Evolutionary conservation across 2,113 vertebrate species (phyloP).

Genomic region (Meriones unguiculatus): DNA sequence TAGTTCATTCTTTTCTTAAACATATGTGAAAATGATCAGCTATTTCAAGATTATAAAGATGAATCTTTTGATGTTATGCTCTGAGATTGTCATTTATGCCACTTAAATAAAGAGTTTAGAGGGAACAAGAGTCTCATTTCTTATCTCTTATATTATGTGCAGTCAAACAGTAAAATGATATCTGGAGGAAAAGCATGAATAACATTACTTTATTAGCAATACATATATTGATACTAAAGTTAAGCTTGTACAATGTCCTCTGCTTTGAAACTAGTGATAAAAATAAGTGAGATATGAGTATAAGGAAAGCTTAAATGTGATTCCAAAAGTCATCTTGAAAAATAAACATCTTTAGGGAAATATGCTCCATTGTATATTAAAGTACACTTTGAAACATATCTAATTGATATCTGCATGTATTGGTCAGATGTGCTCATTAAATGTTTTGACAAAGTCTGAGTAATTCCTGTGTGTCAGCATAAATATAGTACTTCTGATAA

Average conservation of each 20-base stretch:
- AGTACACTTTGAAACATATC: neutral
- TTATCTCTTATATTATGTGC: neutral
- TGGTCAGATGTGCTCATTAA: neutral
- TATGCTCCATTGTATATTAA: neutral
- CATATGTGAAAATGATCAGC: neutral
- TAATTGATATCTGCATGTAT: slow-evolving; percentile 2
- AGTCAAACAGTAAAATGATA: neutral
- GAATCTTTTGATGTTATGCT: neutral
- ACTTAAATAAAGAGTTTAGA: slow-evolving; percentile 3
- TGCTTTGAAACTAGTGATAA: neutral
- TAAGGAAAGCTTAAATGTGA: too few species aligned
- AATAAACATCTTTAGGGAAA: neutral
- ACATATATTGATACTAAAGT: neutral
- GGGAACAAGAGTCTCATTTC: neutral
- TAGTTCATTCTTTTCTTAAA: neutral
- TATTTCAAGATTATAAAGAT: neutral
- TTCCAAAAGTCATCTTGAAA: neutral
- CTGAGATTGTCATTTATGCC: neutral
- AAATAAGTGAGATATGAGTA: neutral
- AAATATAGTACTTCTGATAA: neutral
- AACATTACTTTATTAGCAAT: slow-evolving; percentile 16
- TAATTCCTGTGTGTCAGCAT: neutral
- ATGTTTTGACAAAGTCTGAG: neutral
- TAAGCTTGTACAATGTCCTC: neutral
- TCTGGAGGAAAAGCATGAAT: neutral